phyloP scores from a whole-genome alignment of 2,113 vertebrate species.

The Oreotrochilus melanogaster region DNA sequence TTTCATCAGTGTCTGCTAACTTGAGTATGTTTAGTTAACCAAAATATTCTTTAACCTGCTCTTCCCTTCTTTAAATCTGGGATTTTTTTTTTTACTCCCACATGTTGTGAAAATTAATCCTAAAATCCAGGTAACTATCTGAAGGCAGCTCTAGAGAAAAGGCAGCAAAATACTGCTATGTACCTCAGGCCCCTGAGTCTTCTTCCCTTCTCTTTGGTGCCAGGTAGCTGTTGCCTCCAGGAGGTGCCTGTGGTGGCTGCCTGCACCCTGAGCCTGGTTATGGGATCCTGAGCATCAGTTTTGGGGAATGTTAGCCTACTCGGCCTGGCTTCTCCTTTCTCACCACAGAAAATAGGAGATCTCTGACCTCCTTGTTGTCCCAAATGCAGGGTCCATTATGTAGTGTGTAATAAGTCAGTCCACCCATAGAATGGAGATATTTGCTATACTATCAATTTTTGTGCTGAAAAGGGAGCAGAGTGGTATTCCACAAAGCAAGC shows the following conservation, averaged over 20 bases:
- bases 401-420: too few relatives aligned
- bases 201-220: not conserved
- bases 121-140: not conserved
- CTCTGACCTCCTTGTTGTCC: not conserved
- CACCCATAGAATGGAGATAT: too few relatives aligned
- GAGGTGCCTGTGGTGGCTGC: not conserved
- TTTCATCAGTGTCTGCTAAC: not conserved
- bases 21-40: not conserved
- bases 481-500: too few relatives aligned
- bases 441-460: too few relatives aligned
- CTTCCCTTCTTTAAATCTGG: not conserved
- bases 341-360: not conserved
- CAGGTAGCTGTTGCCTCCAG: fast-evolving
- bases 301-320: not conserved
- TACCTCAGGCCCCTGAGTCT: not conserved
- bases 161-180: fast-evolving
- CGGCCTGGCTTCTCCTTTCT: not conserved
- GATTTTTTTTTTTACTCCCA: not conserved
- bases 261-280: not conserved
- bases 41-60: not conserved
- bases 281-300: fast-evolving
- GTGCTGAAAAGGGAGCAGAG: too few relatives aligned
- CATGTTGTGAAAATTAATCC: not conserved
- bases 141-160: too few relatives aligned
- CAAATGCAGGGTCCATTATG: too few relatives aligned